A percentile compares a stretch with the other conserved stretches of the same genome.
These are phyloP conservation scores for Tinea semifulvella DNA, from an alignment of 2,888 invertebrate species.

Conservation along the genomic window DNA sequence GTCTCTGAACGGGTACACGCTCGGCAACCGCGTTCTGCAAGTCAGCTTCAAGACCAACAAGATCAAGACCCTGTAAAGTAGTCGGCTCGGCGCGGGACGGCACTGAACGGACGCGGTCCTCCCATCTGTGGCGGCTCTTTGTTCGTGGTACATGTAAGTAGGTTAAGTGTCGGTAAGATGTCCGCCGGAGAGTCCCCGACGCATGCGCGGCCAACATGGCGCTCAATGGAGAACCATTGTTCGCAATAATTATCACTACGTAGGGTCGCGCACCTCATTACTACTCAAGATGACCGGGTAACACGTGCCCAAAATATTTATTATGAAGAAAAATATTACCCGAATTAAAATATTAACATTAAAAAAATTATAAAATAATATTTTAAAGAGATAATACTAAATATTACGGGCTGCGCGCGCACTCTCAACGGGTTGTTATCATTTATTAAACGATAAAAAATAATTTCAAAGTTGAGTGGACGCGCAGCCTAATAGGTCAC, in stretches of 20 bases:
- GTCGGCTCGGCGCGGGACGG: constrained; percentile 41
- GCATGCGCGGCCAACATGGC: not conserved
- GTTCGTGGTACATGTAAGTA: constrained; percentile 41
- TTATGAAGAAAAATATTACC: too few relatives aligned
- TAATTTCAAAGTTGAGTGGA: not conserved
- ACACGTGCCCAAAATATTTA: not conserved
- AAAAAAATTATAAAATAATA: too few relatives aligned
- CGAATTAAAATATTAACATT: too few relatives aligned
- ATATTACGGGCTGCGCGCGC: constrained; percentile 22
- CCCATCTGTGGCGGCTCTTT: constrained; percentile 38
- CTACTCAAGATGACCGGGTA: not conserved
- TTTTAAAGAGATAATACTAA: too few relatives aligned
- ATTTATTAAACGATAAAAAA: too few relatives aligned
- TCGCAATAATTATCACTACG: constrained; percentile 2
- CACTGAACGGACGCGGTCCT: constrained; percentile 46
- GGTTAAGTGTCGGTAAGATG: constrained; percentile 38
- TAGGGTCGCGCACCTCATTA: not conserved
- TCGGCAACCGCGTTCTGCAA: constrained; percentile 90
- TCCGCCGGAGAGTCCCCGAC: not conserved
- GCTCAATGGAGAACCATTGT: not conserved
- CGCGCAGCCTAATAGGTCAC: constrained; percentile 4
- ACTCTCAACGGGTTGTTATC: constrained; percentile 19
- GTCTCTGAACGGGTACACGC: constrained; percentile 90
- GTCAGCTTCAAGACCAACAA: constrained; percentile 92
- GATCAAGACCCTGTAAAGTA: constrained; percentile 75